Percentiles rank a stretch among this genome's conserved stretches.
Evolutionary conservation across 2,797 vertebrate species (phyloP).

Genomic region (Pangasius djambal): DNA sequence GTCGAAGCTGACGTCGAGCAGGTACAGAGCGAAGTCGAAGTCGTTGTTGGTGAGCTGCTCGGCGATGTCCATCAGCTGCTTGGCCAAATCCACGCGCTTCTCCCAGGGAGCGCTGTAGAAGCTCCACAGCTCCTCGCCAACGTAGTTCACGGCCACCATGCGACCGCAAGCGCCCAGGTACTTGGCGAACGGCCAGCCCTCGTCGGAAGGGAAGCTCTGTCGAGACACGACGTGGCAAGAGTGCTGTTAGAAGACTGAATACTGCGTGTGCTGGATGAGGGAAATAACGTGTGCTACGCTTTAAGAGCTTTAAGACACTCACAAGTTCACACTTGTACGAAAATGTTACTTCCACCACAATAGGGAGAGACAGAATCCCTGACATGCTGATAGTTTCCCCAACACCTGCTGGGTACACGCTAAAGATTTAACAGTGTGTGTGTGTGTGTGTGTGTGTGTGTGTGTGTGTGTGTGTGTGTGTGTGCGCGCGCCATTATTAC

Average conservation of each 20-base stretch:
- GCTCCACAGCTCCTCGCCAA: slow-evolving; percentile 98
- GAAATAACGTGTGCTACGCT: too few species aligned
- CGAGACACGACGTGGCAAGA: slow-evolving; percentile 42
- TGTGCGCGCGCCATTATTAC: background rate
- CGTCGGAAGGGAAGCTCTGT: slow-evolving; percentile 97
- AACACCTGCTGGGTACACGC: background rate
- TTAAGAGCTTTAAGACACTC: background rate
- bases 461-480: background rate
- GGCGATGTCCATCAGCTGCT: slow-evolving; percentile 97
- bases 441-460: background rate
- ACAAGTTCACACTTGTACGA: background rate
- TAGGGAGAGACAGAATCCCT: background rate
- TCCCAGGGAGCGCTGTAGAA: slow-evolving; percentile 96
- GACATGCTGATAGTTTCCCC: background rate
- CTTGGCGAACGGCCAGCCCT: slow-evolving; percentile 98
- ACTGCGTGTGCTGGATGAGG: background rate
- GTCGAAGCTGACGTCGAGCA: slow-evolving; percentile 98
- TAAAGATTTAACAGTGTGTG: background rate
- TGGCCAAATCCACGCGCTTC: slow-evolving; percentile 94
- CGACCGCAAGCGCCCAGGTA: slow-evolving; percentile 97
- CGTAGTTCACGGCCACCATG: slow-evolving; percentile 97
- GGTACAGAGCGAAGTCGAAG: slow-evolving; percentile 99
- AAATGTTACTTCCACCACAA: background rate
- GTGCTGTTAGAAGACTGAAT: background rate
- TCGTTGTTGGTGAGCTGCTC: slow-evolving; percentile 99